Base-by-base conservation (phyloP, 2,797 vertebrate species). In the Cirrhinus mrigala region DNA sequence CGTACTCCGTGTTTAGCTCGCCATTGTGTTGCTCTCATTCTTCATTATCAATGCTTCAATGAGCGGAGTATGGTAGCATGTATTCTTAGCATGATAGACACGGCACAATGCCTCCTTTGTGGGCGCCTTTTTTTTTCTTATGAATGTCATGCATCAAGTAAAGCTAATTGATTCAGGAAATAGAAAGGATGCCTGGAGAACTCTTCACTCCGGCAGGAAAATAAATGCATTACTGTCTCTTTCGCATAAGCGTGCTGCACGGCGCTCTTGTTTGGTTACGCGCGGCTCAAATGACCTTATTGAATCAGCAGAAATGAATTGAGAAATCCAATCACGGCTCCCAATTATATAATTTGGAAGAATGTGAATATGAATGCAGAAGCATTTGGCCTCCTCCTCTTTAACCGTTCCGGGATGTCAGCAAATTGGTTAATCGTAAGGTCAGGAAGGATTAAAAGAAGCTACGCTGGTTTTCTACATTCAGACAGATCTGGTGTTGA, bases 231-330 rank as follows among this genome's bases (percentile, higher is more conserved):
- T 93, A 93, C 93, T 86, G 90, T 94, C 92, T 88, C 95, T 93
- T 96, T 96, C 93, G 92, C 94, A 95, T 92, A 93, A 94, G 95
- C 92, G 91, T 92, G 93, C 79, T 29, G 81, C 90, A 91, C 93
- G 93, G 96, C 94, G 96, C 96, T 80, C 77, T 74, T 95, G 93
- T 90, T 84, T 91, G 90, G 92, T 94, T 95, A 92, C 94, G 94
- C 93, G 90, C 89, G 88, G 90, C 92, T 92, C 94, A 95, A 97
- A 95, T 94, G 94, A 93, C 92, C 79, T 95, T 94, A 96, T 97
- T 97, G 93, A 97, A 95, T 95, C 94, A 96, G 96, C 95, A 96
- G 93, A 92, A 92, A 94, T 95, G 94, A 95, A 93, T 95, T 91
- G 93, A 95, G 94, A 95, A 96, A 94, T 96, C 92, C 90, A 96